A percentile compares a stretch with the other conserved stretches of the same genome.
Conservation (phyloP, 1,140 invertebrate species). For the Parapsyche elsis region DNA sequence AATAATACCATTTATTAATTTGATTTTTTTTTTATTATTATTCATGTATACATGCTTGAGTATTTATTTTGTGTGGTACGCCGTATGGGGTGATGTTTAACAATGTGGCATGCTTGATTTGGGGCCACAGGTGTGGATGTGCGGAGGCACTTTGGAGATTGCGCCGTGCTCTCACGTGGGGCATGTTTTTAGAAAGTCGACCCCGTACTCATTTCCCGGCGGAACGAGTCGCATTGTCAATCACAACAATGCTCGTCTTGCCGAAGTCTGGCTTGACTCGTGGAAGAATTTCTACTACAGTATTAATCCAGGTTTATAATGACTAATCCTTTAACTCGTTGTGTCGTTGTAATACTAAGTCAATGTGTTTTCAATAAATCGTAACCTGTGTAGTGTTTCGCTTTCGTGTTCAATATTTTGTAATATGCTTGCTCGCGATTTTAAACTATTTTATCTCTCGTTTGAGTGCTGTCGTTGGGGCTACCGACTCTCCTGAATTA, state of each 20-base stretch:
- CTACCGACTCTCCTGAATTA: too few species aligned
- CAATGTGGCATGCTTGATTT: slow-evolving; percentile 49
- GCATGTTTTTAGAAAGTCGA: slow-evolving; percentile 98
- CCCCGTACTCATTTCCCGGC: slow-evolving; percentile 98
- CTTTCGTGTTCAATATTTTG: too few species aligned
- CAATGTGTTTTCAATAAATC: too few species aligned
- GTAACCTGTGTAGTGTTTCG: too few species aligned
- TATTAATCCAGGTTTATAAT: slow-evolving; percentile 88
- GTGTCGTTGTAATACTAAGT: neutral
- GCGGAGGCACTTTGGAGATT: slow-evolving; percentile 92
- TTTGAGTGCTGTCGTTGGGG: too few species aligned
- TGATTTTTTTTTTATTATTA: too few species aligned
- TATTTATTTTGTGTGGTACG: neutral
- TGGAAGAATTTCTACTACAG: slow-evolving; percentile 99
- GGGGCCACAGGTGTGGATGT: slow-evolving; percentile 92
- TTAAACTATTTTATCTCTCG: too few species aligned
- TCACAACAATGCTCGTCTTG: slow-evolving; percentile 96
- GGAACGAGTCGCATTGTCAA: slow-evolving; percentile 98
- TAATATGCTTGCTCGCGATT: too few species aligned
- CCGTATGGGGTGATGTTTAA: slow-evolving; percentile 33
- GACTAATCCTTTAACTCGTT: slow-evolving; percentile 47
- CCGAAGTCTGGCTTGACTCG: slow-evolving; percentile 97
- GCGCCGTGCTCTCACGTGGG: slow-evolving; percentile 92
- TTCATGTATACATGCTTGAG: neutral
- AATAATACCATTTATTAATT: too few species aligned